Evolutionary conservation across 2,113 vertebrate genomes (phyloP), one percentile per base, ranked within the genome.

Genomic region (Smithornis capensis): DNA sequence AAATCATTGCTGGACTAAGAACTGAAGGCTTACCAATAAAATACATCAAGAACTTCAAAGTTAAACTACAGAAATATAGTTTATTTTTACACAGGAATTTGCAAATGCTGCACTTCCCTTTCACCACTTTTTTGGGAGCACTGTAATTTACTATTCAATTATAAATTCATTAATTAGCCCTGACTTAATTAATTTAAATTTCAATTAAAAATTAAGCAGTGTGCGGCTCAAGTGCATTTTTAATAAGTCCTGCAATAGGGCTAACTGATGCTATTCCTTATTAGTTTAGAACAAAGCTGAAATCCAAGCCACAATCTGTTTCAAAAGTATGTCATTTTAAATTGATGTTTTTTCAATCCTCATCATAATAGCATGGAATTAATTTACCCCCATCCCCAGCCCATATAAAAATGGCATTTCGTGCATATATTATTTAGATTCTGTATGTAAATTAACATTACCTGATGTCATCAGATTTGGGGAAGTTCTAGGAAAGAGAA

Each of bases 181-280:
- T 93, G 96, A 96, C 86, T 98, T 97, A 97, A 98, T 97, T 97
- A 97, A 96, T 97, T 95, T 93, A 95, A 94, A 95, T 97, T 97
- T 97, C 97, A 97, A 96, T 97, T 98, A 98, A 97, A 98, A 95
- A 95, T 97, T 91, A 97, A 97, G 89, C 87, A 75, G 57, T 92
- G 88, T 94, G 80, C 12, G 2, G 79, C 96, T 96, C 86, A 94
- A 96, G 96, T 94, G 94, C 94, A 96, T 97, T 97, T 97, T 95
- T 95, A 96, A 96, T 95, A 92, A 94, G 69, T 85, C 70, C 74
- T 94, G 81, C 85, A 94, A 94, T 63, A 82, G 91, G 93, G 85
- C 77, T 98, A 96, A 97, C 65, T 96, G 95, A 91, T 94, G 94
- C 94, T 88, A 90, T 85, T 95, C 63, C 65, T 97, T 97, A 94